Percentiles rank a stretch among this genome's conserved stretches.
phyloP scores from a whole-genome alignment of 2,888 invertebrate species.

The Arenicola marina region DNA sequence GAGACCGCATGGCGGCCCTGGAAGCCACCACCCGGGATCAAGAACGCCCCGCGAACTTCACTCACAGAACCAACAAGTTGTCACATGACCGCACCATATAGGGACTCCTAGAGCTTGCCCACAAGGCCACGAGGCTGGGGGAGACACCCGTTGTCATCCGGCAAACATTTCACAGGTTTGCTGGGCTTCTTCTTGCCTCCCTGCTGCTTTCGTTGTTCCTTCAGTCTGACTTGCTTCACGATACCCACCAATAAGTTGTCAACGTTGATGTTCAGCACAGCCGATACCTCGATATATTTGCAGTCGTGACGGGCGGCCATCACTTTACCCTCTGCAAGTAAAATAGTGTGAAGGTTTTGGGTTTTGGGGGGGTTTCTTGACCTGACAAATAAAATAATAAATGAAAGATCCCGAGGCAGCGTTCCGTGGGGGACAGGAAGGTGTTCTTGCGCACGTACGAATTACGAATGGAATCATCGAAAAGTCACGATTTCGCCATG shows the following conservation, averaged over 20 bases:
- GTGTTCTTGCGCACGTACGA: no score
- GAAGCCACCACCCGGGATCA: no score
- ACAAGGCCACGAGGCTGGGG: constrained; percentile 33
- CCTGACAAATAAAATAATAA: no score
- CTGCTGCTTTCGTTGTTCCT: constrained; percentile 51
- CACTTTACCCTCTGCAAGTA: constrained; percentile 83
- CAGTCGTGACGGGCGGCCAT: constrained; percentile 88
- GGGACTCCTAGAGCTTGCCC: constrained; percentile 48
- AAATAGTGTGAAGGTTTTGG: no score
- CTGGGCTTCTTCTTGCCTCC: background rate
- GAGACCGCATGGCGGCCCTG: no score
- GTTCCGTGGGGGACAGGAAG: no score
- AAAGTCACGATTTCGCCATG: no score
- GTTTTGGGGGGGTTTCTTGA: no score
- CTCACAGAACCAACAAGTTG: constrained; percentile 57
- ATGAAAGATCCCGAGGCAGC: no score
- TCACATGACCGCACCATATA: constrained; percentile 64
- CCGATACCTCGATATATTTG: constrained; percentile 93
- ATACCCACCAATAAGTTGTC: constrained; percentile 93
- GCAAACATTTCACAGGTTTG: background rate
- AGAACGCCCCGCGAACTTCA: no score
- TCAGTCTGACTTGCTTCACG: constrained; percentile 85
- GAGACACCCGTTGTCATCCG: background rate
- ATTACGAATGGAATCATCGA: no score
- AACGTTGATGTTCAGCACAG: constrained; percentile 94